These are phyloP conservation scores for Amphipyra tragopoginis DNA, from an alignment of 2,888 invertebrate species.

Conservation along the genomic window DNA sequence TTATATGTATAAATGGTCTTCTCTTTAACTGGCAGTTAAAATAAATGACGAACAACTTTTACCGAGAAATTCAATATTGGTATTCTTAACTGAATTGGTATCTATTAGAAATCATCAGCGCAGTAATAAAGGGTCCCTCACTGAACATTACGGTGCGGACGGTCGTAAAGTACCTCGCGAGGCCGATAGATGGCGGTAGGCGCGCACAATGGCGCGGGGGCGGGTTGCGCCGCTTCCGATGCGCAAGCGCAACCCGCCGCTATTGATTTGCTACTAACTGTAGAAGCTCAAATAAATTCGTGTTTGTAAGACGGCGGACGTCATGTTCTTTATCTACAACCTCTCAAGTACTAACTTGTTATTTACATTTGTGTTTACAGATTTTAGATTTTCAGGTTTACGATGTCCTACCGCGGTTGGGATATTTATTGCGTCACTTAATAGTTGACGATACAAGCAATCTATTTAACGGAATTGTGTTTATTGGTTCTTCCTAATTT, in stretches of 20 bases:
- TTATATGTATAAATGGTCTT: too few relatives aligned
- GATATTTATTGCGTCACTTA: slow-evolving; percentile 15
- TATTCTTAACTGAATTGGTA: slow-evolving; percentile 65
- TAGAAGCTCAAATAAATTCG: slow-evolving; percentile 73
- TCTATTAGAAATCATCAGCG: slow-evolving; percentile 75
- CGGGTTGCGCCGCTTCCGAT: slow-evolving; percentile 63
- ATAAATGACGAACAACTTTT: slow-evolving; percentile 42
- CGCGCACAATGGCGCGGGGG: slow-evolving; percentile 79
- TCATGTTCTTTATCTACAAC: slow-evolving; percentile 56
- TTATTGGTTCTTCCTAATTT: slow-evolving; percentile 23
- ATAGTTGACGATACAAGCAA: slow-evolving; percentile 17
- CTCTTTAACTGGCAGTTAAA: background rate
- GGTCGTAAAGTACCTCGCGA: slow-evolving; percentile 66
- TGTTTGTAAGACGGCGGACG: slow-evolving; percentile 62
- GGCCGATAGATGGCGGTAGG: slow-evolving; percentile 70
- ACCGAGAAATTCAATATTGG: slow-evolving; percentile 56
- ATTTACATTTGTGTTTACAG: slow-evolving; percentile 25
- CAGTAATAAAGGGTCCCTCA: slow-evolving; percentile 66
- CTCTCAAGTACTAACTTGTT: slow-evolving; percentile 20
- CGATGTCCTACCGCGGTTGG: slow-evolving; percentile 12
- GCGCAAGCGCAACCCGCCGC: slow-evolving; percentile 50
- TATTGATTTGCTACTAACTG: slow-evolving; percentile 69
- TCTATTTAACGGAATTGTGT: slow-evolving; percentile 5
- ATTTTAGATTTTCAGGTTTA: slow-evolving; percentile 31
- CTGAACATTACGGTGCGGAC: slow-evolving; percentile 67